These are phyloP conservation scores for Homarus gammarus DNA, from an alignment of 2,888 invertebrate species.

Conservation along the genomic window DNA sequence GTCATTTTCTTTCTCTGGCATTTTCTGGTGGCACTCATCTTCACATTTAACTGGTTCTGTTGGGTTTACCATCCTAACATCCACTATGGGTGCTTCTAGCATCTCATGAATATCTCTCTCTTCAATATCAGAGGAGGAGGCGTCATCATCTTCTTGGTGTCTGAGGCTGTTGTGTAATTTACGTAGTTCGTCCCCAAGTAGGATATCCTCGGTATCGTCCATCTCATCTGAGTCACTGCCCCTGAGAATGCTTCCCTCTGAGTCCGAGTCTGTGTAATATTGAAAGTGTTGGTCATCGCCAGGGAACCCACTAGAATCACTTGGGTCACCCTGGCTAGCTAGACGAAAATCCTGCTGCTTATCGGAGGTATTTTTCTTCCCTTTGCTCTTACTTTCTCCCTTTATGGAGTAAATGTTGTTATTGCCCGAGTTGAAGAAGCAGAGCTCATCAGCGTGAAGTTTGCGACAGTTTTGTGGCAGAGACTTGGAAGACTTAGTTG, in stretches of 20 bases:
- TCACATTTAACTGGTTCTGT: not conserved
- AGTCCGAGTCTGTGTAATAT: slow-evolving; percentile 25
- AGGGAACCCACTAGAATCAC: slow-evolving; percentile 11
- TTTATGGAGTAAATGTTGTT: slow-evolving; percentile 25
- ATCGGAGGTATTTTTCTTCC: not conserved
- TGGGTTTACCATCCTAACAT: not conserved
- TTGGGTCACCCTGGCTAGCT: slow-evolving; percentile 44
- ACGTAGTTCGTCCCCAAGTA: not conserved
- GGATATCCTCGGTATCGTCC: not conserved
- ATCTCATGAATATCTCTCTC: not conserved
- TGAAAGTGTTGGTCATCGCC: slow-evolving; percentile 41
- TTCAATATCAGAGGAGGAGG: slow-evolving; percentile 6
- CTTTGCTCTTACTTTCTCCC: not conserved
- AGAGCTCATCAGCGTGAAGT: slow-evolving; percentile 41
- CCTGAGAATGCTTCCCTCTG: slow-evolving; percentile 37
- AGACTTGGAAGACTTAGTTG: not conserved
- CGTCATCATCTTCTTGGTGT: not conserved
- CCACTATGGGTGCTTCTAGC: not conserved
- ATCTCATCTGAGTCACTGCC: not conserved
- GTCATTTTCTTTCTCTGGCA: not conserved
- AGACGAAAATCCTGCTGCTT: slow-evolving; percentile 47
- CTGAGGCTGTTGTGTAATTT: slow-evolving; percentile 13
- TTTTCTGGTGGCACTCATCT: not conserved
- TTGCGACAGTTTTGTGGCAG: slow-evolving; percentile 48
- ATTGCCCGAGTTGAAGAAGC: slow-evolving; percentile 30